Conservation (phyloP, 53 echinoderm and acorn worm genomes). For the Paracentrotus lividus region DNA sequence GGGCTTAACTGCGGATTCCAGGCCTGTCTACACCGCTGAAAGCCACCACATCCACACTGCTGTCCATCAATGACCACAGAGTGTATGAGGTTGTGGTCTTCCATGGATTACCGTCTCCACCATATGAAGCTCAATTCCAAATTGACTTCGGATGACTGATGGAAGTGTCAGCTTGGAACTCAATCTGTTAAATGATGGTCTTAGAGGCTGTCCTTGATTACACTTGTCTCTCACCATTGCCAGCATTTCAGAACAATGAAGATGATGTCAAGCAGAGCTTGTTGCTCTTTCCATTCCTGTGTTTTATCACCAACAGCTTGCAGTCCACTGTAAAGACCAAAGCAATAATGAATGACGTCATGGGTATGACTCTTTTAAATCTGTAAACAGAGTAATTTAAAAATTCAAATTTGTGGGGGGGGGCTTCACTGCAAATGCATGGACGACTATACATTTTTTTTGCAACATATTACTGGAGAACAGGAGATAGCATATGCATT, state of each 20-base stretch:
- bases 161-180: constrained; percentile 72
- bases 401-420: no score
- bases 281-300: background rate
- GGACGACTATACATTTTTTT: no score
- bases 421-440: no score
- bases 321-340: constrained; percentile 46
- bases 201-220: constrained; percentile 63
- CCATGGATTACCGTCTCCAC: constrained; percentile 79
- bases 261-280: constrained; percentile 83
- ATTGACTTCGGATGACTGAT: constrained; percentile 71
- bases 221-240: constrained; percentile 63
- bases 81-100: constrained; percentile 79
- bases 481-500: background rate
- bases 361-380: no score
- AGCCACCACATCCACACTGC: constrained; percentile 51
- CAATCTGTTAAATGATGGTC: constrained; percentile 65
- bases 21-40: constrained; percentile 74
- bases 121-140: constrained; percentile 82
- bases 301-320: background rate
- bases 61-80: constrained; percentile 73
- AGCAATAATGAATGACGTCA: no score
- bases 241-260: constrained; percentile 84
- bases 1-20: constrained; percentile 68
- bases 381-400: no score
- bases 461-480: no score